Evolutionary conservation across 2,797 vertebrate species (phyloP).

Genomic region (Carapus acus): DNA sequence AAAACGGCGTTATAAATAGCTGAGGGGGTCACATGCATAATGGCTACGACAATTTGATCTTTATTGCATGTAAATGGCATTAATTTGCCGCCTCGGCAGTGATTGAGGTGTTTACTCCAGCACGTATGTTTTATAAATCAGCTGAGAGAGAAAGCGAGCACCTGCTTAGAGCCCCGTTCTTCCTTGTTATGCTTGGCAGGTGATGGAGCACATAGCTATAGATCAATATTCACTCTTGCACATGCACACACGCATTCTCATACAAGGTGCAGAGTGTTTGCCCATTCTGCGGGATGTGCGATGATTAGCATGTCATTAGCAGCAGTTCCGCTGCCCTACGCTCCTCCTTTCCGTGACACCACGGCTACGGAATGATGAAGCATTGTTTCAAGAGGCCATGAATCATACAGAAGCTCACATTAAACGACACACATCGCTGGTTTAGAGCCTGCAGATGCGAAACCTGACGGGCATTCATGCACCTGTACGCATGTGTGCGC

Average conservation of each 20-base stretch:
- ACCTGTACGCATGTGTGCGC: conserved; percentile 17
- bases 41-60: conserved; percentile 24
- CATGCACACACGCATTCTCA: conserved; percentile 24
- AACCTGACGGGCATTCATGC: conserved; percentile 13
- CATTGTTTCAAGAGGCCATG: conserved; percentile 51
- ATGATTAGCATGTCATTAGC: conserved; percentile 65
- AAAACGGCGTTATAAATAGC: conserved; percentile 28
- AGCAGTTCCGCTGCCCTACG: conserved; percentile 36
- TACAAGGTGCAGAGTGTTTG: conserved; percentile 24
- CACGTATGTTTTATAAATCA: conserved; percentile 66
- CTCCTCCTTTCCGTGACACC: conserved; percentile 29
- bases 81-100: conserved; percentile 39
- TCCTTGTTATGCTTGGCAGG: conserved; percentile 65
- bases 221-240: conserved; percentile 58
- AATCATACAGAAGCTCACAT: conserved; percentile 65
- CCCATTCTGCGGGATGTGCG: conserved; percentile 58
- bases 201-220: conserved; percentile 63
- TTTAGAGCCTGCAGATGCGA: conserved; percentile 43
- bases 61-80: conserved; percentile 37
- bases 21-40: conserved; percentile 28
- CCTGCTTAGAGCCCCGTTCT: conserved; percentile 64
- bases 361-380: conserved; percentile 56
- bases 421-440: conserved; percentile 51
- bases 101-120: conserved; percentile 64
- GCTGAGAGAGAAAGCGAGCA: conserved; percentile 48